phyloP scores from a whole-genome alignment of 1,140 invertebrate species.

The Antheraea pernyi region DNA sequence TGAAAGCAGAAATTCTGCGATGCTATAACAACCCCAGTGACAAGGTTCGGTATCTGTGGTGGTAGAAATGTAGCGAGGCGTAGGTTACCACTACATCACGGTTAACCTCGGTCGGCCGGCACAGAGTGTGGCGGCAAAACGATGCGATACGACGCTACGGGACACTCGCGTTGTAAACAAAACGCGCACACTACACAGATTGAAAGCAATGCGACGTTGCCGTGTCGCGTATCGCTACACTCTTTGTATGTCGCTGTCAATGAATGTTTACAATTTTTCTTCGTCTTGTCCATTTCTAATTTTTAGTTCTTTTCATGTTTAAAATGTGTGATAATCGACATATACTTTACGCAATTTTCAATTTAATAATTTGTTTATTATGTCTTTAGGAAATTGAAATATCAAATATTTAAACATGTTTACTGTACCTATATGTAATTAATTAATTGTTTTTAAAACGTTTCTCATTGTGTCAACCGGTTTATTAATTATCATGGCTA shows the following conservation, averaged over 20 bases:
- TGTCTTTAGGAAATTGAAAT: too few relatives aligned
- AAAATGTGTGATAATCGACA: neutral
- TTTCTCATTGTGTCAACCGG: neutral
- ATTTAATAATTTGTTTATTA: too few relatives aligned
- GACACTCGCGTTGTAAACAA: slow-evolving; percentile 55
- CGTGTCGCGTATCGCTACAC: slow-evolving; percentile 24
- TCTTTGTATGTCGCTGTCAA: slow-evolving; percentile 33
- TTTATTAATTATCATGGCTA: neutral
- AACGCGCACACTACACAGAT: slow-evolving; percentile 34
- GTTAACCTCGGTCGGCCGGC: neutral
- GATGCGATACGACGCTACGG: too few relatives aligned
- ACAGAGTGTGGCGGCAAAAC: too few relatives aligned
- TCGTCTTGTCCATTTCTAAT: neutral
- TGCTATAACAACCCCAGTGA: neutral
- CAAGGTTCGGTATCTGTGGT: too few relatives aligned
- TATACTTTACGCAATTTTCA: too few relatives aligned
- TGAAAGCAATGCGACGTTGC: slow-evolving; percentile 42
- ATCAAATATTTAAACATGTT: neutral
- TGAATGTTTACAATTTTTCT: slow-evolving; percentile 42
- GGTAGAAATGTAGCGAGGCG: too few relatives aligned
- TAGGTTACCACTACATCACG: too few relatives aligned
- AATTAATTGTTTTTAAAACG: neutral
- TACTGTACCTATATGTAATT: neutral
- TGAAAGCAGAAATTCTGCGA: neutral
- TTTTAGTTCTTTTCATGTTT: neutral